These are phyloP conservation scores for Deladenus siricidicola DNA, from an alignment of 2,888 invertebrate genomes.

Conservation along the genomic window DNA sequence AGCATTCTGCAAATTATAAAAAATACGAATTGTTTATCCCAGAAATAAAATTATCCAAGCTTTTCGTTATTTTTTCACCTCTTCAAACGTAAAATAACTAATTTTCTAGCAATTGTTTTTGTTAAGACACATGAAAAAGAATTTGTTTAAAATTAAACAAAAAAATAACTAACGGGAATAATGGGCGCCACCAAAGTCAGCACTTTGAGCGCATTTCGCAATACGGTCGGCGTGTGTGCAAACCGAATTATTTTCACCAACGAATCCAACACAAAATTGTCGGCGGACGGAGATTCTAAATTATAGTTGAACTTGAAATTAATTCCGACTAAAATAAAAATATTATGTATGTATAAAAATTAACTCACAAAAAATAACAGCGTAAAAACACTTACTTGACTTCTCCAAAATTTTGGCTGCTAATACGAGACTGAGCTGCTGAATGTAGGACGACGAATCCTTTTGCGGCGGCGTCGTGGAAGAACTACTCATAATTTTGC, in stretches of 20 bases:
- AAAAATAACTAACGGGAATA: conserved; percentile 23
- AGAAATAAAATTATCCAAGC: too few species aligned
- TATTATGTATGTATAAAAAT: too few species aligned
- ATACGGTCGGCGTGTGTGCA: conserved; percentile 87
- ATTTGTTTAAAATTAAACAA: neutral
- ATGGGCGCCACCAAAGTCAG: conserved; percentile 61
- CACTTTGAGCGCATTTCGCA: conserved; percentile 80
- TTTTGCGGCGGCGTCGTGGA: too few species aligned
- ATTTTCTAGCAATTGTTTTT: neutral
- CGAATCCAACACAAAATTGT: conserved; percentile 8
- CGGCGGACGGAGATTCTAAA: neutral
- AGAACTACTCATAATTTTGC: too few species aligned
- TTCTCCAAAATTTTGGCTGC: neutral
- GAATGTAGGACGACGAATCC: neutral
- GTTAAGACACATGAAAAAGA: too few species aligned
- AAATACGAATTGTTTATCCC: conserved; percentile 4
- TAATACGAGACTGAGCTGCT: neutral
- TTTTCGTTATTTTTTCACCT: too few species aligned
- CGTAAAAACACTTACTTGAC: too few species aligned
- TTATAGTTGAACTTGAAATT: too few species aligned
- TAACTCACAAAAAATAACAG: too few species aligned
- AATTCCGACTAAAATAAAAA: too few species aligned
- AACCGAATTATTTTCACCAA: conserved; percentile 58
- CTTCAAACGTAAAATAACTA: conserved; percentile 5
- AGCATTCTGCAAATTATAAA: conserved; percentile 56